Conservation (phyloP, 2,113 vertebrate genomes). For the Ibidorhyncha struthersii region DNA sequence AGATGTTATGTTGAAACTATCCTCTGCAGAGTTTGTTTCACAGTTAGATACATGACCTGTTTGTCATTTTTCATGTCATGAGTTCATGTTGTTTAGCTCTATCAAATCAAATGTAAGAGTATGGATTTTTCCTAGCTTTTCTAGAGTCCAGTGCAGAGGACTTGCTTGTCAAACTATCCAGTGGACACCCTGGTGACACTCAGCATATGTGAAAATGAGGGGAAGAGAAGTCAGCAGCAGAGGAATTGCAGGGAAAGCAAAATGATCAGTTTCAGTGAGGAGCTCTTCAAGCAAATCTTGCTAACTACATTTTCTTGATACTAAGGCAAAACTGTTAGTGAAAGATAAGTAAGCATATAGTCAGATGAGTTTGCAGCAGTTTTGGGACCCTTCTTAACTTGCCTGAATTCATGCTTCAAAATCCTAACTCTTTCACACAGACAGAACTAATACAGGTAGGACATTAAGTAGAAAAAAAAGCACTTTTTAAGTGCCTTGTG, state of each 20-base stretch:
- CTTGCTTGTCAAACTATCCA: not conserved
- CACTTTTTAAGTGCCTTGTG: not conserved
- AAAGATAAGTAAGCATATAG: not conserved
- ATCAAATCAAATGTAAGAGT: not conserved
- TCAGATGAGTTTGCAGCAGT: not conserved
- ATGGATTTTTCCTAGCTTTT: not conserved
- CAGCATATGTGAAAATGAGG: not conserved
- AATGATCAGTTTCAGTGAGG: not conserved
- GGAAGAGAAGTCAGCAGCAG: not conserved
- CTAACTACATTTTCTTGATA: not conserved
- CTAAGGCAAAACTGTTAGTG: not conserved
- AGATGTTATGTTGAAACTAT: not conserved
- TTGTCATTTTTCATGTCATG: constrained; percentile 18
- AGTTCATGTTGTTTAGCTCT: not conserved
- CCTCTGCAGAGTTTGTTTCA: not conserved
- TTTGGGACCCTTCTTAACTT: not conserved
- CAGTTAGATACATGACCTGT: not conserved
- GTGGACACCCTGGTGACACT: not conserved
- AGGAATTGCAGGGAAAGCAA: not conserved
- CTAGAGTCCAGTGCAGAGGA: not conserved
- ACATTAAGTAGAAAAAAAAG: not conserved
- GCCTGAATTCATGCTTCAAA: not conserved
- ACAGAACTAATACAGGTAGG: not conserved
- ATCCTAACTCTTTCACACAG: not conserved
- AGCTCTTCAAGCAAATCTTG: not conserved